Percentiles rank a stretch among this genome's conserved stretches.
These are phyloP conservation scores for Frieseomelitta varia DNA, from an alignment of 1,140 invertebrate species.

Conservation along the genomic window DNA sequence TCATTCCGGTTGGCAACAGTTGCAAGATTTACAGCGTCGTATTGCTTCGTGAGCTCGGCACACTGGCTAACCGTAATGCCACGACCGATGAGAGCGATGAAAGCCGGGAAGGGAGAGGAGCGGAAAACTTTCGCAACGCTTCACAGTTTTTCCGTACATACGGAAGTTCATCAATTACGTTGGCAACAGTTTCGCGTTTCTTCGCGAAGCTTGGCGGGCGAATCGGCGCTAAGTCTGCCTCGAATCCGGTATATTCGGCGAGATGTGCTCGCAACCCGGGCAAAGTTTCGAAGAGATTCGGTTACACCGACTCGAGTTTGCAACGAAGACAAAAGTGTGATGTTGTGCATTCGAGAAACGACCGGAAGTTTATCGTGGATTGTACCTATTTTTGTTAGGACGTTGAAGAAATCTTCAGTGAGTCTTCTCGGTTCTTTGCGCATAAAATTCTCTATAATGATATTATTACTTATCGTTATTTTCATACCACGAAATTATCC, in stretches of 20 bases:
- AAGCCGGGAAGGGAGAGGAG: background rate
- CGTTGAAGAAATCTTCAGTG: too few species aligned
- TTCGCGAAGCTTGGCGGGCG: background rate
- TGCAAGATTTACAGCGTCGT: slow-evolving; percentile 59
- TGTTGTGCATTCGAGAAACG: too few species aligned
- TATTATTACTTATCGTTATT: background rate
- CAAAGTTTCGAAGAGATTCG: background rate
- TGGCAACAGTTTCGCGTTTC: background rate
- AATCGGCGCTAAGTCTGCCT: background rate
- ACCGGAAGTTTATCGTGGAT: background rate
- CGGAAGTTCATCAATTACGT: slow-evolving; percentile 12
- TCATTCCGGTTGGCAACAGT: slow-evolving; percentile 59
- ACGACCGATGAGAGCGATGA: background rate
- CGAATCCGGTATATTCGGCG: background rate
- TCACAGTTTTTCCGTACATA: background rate
- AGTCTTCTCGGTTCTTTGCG: background rate
- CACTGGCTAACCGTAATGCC: too few species aligned
- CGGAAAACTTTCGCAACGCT: background rate
- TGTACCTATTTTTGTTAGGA: background rate
- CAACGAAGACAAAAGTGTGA: too few species aligned
- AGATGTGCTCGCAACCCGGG: background rate
- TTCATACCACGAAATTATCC: background rate
- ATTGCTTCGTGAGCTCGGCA: slow-evolving; percentile 33
- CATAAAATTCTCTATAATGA: background rate
- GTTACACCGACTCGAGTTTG: background rate